Evolutionary conservation across 2,797 vertebrate genomes (phyloP), one percentile per base, ranked within the genome.

Genomic region (Myripristis jacobus): DNA sequence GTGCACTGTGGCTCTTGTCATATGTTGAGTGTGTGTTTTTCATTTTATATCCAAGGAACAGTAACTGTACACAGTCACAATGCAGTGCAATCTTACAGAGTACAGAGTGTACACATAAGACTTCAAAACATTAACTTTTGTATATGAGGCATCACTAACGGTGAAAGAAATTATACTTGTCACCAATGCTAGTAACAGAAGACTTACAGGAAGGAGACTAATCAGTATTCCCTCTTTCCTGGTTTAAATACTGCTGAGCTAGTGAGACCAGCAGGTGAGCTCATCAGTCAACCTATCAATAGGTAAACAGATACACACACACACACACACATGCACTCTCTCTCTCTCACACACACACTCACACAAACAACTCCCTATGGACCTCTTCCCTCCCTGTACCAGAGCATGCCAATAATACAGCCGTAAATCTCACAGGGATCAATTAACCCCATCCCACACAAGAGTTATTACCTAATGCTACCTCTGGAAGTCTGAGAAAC

Each of bases 351-450:
- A 41, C 0, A 52, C 44, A 10, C 41, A 62, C 22, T 52, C 19
- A 34, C 43, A 48, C 29, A 63, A 47, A 63, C 56, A 74, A 56
- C 60, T 67, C 66, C 72, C 83, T 4, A 11, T 12, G 60, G 82
- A 72, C 19, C 44, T 41, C 43, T 59, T 9, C 61, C 44, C 46
- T 74, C 50, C 38, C 55, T 59, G 22, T 24, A 51, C 36, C 54
- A 56, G 70, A 15, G 51, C 51, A 59, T 53, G 24, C 36, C 44
- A 51, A 64, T 66, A 24, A 53, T 57, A 31, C 74, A 66, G 80
- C 73, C 83, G 51, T 43, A 76, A 66, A 66, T 63, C 88, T 88
- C 81, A 12, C 77, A 79, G 67, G 84, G 83, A 87, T 89, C 84
- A 90, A 88, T 86, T 86, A 86, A 79, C 67, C n/a, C 50, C 43